Base-by-base conservation (phyloP, 1,140 invertebrate species). In the Drosophila bocki region DNA sequence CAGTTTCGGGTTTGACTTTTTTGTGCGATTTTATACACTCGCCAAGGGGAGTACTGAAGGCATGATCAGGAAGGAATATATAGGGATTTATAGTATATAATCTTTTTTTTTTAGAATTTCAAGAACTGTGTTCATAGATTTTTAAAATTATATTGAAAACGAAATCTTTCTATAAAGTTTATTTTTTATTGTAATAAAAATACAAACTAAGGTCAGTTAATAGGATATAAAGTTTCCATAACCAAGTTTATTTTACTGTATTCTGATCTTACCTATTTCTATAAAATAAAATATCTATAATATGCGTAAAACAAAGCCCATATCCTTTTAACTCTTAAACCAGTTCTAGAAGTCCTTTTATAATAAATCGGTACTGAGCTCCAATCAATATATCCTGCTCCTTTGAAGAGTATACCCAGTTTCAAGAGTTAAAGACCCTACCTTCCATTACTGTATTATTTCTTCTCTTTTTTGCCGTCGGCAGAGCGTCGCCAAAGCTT, bases 401-500 rank as follows among this genome's bases (percentile, higher is more conserved):
- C 3, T n/a, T 9, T 5, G 7, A 29, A 53, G 67, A 54, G 67
- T 70, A 68, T 70, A 32, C 37, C 22, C 17, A 29, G 7, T 22
- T 68, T 68, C 48, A 26, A 68, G 17, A 29, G 8, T 8, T 15
- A 11, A 54, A 67, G 29, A 22, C 32, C 58, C 50, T 41, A 15
- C 13, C 58, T 45, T 41, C 29, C 19, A 35, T 65, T 33, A 42
- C 39, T 68, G 62, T 19, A 68, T 37, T 80, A 47, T 53, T 59
- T 54, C 8, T 59, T 54, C 8, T 26, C 53, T 57, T 45, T 82
- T 75, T 64, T 85, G 85, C 85, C 85, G 86, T 82, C 85, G 85
- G 85, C 85, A 80, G 61, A 60, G 65, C 85, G 85, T 90, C 85
- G 85, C 81, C 85, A 90, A 90, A 90, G 85, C 85, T 90, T 91